A percentile compares a stretch with the other conserved stretches of the same genome.
Conservation (phyloP, 35 echinoderm and acorn worm genomes). For the Heliocidaris erythrogramma region DNA sequence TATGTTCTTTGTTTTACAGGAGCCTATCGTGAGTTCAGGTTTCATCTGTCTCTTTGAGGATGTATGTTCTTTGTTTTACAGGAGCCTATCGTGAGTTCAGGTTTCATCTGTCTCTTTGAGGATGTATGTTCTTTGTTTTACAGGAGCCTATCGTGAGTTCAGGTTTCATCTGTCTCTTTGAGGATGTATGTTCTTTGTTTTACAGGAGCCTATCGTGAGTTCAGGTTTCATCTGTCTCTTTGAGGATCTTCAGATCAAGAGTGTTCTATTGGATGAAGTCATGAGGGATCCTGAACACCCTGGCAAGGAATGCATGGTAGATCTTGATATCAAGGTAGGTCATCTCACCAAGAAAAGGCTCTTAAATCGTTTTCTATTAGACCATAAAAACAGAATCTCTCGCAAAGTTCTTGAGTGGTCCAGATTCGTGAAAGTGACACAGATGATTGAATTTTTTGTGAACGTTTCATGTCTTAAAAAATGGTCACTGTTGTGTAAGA, state of each 20-base stretch:
- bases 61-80: too few relatives aligned
- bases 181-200: background rate
- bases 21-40: slow-evolving; percentile 94
- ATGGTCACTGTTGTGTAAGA: too few relatives aligned
- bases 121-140: too few relatives aligned
- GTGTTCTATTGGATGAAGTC: slow-evolving; percentile 94
- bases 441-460: too few relatives aligned
- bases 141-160: slow-evolving; percentile 98
- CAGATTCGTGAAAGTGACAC: too few relatives aligned
- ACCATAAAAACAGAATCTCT: too few relatives aligned
- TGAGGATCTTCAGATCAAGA: slow-evolving; percentile 96
- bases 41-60: slow-evolving; percentile 99
- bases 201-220: slow-evolving; percentile 93
- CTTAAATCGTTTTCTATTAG: background rate
- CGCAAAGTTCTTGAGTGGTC: too few relatives aligned
- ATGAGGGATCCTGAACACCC: slow-evolving; percentile 93
- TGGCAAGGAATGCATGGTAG: slow-evolving; percentile 83
- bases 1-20: too few relatives aligned
- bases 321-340: slow-evolving; percentile 92
- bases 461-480: too few relatives aligned
- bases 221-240: slow-evolving; percentile 98
- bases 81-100: slow-evolving; percentile 97
- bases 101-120: slow-evolving; percentile 99
- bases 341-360: background rate
- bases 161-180: slow-evolving; percentile 61